Evolutionary conservation across 2,888 invertebrate genomes (phyloP).

Genomic region (Brenthis ino): DNA sequence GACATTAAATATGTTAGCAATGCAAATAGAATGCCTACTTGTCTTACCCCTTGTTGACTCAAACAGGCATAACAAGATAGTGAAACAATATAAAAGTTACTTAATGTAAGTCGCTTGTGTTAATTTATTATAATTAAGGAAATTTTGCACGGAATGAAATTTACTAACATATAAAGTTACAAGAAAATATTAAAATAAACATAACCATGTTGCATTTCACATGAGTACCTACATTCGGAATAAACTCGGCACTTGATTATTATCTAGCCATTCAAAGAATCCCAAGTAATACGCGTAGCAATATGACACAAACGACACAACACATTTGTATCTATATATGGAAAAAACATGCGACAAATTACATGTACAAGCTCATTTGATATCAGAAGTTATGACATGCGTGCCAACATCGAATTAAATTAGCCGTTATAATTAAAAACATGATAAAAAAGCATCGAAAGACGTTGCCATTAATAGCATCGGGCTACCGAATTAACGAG

Average conservation of each 20-base stretch:
- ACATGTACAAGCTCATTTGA: constrained; percentile 33
- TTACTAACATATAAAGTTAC: constrained; percentile 2
- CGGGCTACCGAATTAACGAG: constrained; percentile 77
- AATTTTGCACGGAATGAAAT: constrained; percentile 2
- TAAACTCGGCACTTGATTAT: constrained; percentile 10
- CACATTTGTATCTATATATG: constrained; percentile 17
- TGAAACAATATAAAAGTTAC: neutral
- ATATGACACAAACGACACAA: constrained; percentile 13
- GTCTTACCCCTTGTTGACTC: neutral
- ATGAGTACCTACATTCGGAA: neutral
- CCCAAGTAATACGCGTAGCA: neutral
- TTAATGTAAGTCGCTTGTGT: neutral
- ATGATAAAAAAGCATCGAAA: constrained; percentile 61
- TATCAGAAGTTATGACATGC: constrained; percentile 42
- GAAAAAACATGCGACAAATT: constrained; percentile 31
- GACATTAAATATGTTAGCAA: no score
- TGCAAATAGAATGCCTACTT: no score
- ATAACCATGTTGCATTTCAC: constrained; percentile 1
- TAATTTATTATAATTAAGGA: neutral
- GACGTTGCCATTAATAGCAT: constrained; percentile 70
- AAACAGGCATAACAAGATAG: neutral
- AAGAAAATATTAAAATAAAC: constrained; percentile 6
- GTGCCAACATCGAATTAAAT: constrained; percentile 41
- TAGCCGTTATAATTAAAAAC: constrained; percentile 50
- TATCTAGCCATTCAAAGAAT: constrained; percentile 15